Evolutionary conservation across 1,140 invertebrate species (phyloP).

Genomic region (Vanessa tameamea): DNA sequence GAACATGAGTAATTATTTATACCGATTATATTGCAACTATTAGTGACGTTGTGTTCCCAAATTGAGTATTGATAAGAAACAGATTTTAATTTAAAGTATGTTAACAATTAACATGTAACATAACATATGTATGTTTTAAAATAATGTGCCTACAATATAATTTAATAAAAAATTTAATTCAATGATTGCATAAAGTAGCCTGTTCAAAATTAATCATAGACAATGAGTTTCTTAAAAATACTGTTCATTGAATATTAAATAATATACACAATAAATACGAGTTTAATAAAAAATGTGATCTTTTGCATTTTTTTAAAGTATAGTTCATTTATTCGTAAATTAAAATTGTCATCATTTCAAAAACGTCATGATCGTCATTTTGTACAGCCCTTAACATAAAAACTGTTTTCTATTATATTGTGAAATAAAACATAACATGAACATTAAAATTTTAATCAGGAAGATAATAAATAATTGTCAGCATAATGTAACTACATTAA

Average conservation of each 20-base stretch:
- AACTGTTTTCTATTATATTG: neutral
- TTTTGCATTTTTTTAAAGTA: neutral
- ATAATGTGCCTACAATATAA: neutral
- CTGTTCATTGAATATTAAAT: neutral
- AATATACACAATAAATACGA: neutral
- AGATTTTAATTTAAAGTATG: neutral
- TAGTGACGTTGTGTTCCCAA: constrained; percentile 11
- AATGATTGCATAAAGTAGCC: neutral
- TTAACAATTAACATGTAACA: neutral
- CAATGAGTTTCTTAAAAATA: constrained; percentile 1
- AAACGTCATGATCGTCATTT: constrained; percentile 28
- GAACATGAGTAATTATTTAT: neutral
- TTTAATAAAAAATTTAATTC: neutral
- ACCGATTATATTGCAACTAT: neutral
- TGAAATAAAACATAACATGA: constrained; percentile 52
- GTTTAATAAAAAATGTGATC: neutral
- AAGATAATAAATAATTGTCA: constrained; percentile 69
- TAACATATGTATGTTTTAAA: too few species aligned
- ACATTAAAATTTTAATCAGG: constrained; percentile 57
- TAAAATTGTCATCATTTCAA: constrained; percentile 22
- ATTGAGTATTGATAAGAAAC: neutral
- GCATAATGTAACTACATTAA: constrained; percentile 53
- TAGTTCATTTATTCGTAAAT: neutral
- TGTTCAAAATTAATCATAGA: neutral
- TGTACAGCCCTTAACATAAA: constrained; percentile 4